Evolutionary conservation across 37 sponge, comb jelly and placozoan species (phyloP).

Genomic region (Aplysina aerophoba): DNA sequence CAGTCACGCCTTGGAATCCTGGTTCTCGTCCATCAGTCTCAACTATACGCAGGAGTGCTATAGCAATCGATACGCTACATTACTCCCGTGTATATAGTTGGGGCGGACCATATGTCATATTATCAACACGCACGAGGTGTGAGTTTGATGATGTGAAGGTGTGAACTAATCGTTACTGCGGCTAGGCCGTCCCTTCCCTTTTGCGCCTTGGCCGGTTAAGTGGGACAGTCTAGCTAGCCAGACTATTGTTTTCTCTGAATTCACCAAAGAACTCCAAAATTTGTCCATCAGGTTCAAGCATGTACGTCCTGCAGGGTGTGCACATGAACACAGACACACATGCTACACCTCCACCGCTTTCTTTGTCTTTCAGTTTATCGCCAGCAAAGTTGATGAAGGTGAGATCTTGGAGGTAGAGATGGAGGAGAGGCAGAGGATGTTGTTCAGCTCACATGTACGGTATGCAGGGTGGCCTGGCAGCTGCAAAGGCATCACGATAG

Average conservation of each 20-base stretch:
- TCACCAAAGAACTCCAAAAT: conserved; percentile 18
- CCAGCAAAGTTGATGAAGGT: conserved; percentile 50
- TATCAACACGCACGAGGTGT: too few relatives aligned
- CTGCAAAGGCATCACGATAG: conserved; percentile 80
- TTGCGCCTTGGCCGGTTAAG: too few relatives aligned
- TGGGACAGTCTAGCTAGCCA: too few relatives aligned
- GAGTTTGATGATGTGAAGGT: too few relatives aligned
- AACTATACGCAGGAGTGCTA: too few relatives aligned
- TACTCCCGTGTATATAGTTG: too few relatives aligned
- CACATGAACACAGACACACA: background rate
- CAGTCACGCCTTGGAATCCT: too few relatives aligned
- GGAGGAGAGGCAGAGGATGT: background rate
- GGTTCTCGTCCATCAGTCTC: too few relatives aligned
- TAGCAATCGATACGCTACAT: too few relatives aligned
- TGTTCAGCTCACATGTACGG: conserved; percentile 84
- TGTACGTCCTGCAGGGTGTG: background rate
- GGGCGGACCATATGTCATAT: too few relatives aligned
- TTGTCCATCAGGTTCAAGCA: conserved; percentile 5
- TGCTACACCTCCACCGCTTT: background rate
- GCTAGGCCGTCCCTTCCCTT: too few relatives aligned
- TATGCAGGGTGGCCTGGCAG: conserved; percentile 84
- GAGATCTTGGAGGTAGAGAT: conserved; percentile 47
- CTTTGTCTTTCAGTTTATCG: conserved; percentile 7
- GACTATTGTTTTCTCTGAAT: conserved; percentile 1
- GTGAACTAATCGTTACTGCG: too few relatives aligned